Conservation (phyloP, 2,888 invertebrate species). For the Phaonia tiefii region DNA sequence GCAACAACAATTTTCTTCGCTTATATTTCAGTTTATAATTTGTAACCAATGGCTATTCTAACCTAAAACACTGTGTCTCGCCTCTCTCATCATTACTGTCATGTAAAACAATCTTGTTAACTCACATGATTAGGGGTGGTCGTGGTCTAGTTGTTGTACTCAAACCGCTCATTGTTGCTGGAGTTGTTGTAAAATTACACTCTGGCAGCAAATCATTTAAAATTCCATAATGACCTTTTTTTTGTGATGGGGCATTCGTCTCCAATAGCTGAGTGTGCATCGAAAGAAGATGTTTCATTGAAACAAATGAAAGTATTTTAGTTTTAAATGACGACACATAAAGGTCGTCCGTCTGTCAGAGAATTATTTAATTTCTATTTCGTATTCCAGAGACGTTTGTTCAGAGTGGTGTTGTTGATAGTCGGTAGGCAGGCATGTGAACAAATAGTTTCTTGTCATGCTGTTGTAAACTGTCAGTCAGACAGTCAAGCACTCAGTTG, state of each 20-base stretch:
- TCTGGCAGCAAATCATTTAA: slow-evolving; percentile 11
- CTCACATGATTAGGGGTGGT: slow-evolving; percentile 9
- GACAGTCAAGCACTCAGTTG: background rate
- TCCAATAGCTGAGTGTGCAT: background rate
- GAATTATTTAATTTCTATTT: slow-evolving; percentile 31
- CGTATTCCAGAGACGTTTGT: slow-evolving; percentile 15
- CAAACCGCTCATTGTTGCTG: no score
- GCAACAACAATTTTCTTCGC: no score
- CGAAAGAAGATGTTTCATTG: background rate
- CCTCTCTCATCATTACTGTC: background rate
- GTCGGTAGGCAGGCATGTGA: background rate
- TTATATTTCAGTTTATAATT: no score
- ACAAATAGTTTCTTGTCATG: slow-evolving; percentile 26
- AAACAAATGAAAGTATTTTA: slow-evolving; percentile 1
- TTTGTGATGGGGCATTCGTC: background rate
- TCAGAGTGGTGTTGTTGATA: background rate
- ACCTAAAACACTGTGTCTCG: background rate
- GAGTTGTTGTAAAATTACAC: background rate
- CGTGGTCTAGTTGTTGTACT: background rate
- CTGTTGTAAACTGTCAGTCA: background rate
- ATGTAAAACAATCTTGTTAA: slow-evolving; percentile 14
- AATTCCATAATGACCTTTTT: slow-evolving; percentile 21
- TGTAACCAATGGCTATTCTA: no score
- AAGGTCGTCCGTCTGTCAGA: background rate
- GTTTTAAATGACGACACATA: background rate